Evolutionary conservation across 2,888 invertebrate genomes (phyloP), one percentile per base, ranked within the genome.

Genomic region (Nesidiocoris tenuis): DNA sequence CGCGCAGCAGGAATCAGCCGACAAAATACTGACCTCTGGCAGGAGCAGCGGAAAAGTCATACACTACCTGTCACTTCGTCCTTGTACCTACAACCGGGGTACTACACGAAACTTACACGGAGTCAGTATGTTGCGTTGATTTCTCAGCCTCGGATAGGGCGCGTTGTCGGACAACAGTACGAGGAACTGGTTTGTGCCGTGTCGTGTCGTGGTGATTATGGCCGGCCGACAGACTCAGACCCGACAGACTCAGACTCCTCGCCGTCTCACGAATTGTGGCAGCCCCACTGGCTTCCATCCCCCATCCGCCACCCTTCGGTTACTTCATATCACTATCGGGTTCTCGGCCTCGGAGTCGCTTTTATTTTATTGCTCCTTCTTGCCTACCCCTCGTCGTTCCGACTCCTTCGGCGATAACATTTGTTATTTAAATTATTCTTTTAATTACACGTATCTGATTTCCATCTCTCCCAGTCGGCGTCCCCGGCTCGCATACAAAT

Each of bases 341-440:
- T n/a, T n/a, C 39, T 39, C 39, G 39, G 39, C 3, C 39, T 39
- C 39, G 5, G 39, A 39, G 39, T 39, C 12, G 39, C 39, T 39
- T 66, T 54, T 55, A 66, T 66, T 66, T 66, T 66, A 66, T 66
- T 66, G 66, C 55, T 55, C 66, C 66, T 66, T 66, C 55, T 19
- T 24, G 21, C 66, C 39, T 55, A 25, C 25, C 21, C 66, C 39
- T 21, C 25, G 54, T 21, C 21, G 25, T 54, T 66, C 25, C 54
- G 21, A 21, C 54, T 55, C 39, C 55, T 21, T 21, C 54, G 54
- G 54, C 66, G 66, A 66, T 54, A 39, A 66, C 66, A 66, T 66
- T 66, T 66, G 66, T 66, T 66, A 66, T 66, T 66, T 66, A 66
- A 66, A 66, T 66, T 18, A 66, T 66, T 66, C 66, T 66, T 66